Evolutionary conservation across 1,140 invertebrate genomes (phyloP).

Genomic region (Arion vulgaris): DNA sequence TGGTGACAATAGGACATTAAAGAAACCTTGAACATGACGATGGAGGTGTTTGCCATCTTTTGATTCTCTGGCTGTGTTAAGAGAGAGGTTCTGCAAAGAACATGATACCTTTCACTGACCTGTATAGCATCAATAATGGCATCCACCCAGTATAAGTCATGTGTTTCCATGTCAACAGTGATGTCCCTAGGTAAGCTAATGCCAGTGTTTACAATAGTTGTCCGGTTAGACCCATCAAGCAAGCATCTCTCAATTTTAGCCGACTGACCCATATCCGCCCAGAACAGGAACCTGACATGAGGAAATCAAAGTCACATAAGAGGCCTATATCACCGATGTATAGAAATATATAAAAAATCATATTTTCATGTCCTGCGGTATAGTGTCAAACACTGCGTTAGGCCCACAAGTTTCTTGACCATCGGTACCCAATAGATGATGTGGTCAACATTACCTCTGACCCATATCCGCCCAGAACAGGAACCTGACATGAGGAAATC

Average conservation of each 20-base stretch:
- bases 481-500: constrained; percentile 72
- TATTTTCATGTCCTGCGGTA: no score
- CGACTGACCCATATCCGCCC: constrained; percentile 98
- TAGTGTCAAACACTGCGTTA: no score
- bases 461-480: constrained; percentile 99
- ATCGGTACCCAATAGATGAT: no score
- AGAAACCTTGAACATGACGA: no score
- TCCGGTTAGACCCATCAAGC: constrained; percentile 91
- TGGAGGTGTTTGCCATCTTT: no score
- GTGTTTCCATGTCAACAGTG: constrained; percentile 92
- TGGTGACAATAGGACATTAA: no score
- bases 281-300: constrained; percentile 83
- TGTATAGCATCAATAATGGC: constrained; percentile 93
- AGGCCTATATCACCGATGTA: no score
- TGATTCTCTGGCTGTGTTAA: no score
- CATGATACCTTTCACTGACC: constrained; percentile 73
- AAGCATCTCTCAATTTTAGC: constrained; percentile 92
- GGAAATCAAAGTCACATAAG: neutral
- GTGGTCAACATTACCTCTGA: no score
- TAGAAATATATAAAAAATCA: no score
- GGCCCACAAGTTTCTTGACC: no score
- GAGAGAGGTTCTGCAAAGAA: no score
- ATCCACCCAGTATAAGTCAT: constrained; percentile 98
- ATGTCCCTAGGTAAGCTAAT: constrained; percentile 93
- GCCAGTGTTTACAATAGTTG: constrained; percentile 88